Conservation (phyloP, 1,140 invertebrate genomes). For the Oedothorax gibbosus region DNA sequence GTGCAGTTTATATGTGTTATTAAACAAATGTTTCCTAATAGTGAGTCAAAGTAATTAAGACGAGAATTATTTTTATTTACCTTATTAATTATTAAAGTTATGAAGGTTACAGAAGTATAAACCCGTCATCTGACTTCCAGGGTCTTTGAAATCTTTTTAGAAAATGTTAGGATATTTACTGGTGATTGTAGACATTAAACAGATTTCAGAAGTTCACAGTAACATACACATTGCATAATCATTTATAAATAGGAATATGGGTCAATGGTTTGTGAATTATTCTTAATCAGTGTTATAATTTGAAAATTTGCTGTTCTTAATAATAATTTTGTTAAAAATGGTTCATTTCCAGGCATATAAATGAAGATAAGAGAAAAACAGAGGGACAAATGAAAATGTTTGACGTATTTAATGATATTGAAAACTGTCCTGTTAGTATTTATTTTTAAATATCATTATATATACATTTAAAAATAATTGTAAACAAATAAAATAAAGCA, state of each 20-base stretch:
- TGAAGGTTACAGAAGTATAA: background rate
- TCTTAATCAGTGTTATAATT: background rate
- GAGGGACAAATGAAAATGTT: slow-evolving; percentile 96
- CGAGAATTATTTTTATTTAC: background rate
- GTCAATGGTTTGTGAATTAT: too few relatives aligned
- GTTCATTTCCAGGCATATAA: slow-evolving; percentile 78
- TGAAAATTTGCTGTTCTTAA: background rate
- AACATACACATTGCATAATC: too few relatives aligned
- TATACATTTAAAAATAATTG: too few relatives aligned
- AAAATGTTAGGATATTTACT: too few relatives aligned
- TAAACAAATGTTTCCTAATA: slow-evolving; percentile 34
- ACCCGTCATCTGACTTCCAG: too few relatives aligned
- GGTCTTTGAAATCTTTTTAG: too few relatives aligned
- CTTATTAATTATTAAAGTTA: slow-evolving; percentile 12
- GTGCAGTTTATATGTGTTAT: background rate
- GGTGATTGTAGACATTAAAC: too few relatives aligned
- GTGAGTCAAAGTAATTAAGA: slow-evolving; percentile 44
- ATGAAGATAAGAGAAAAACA: slow-evolving; percentile 96
- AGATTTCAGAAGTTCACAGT: too few relatives aligned
- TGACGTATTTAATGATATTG: slow-evolving; percentile 97
- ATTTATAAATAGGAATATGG: too few relatives aligned
- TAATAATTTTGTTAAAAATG: background rate
- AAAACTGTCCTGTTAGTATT: slow-evolving; percentile 83
- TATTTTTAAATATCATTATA: slow-evolving; percentile 29
- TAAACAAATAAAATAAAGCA: too few relatives aligned